Evolutionary conservation across 2,888 invertebrate species (phyloP), one percentile per base, ranked within the genome.

Genomic region (Melikaiella ostensackeni): DNA sequence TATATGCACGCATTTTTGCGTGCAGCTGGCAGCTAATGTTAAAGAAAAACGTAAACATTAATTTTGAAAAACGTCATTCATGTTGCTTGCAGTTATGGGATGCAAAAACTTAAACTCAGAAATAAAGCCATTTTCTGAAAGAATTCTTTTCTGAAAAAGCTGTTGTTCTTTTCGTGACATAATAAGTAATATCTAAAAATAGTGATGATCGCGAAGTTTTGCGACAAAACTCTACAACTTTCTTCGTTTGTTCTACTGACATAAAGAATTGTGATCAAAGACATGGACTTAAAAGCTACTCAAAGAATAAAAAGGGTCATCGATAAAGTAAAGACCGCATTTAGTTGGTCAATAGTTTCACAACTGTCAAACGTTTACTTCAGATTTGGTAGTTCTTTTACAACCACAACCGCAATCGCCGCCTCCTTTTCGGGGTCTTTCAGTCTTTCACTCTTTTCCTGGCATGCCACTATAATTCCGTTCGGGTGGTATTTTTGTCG

Each of bases 401-500:
- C n/a, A 27, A 70, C 27, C 30, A 46, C n/a, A 27, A 70, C 27
- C 30, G 27, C 50, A 70, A 70, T 30, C 30, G 19, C 46, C 50
- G 70, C 70, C 30, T 50, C 50, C 46, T 70, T 50, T 70, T n/a
- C n/a, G 30, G 11, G 21, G 30, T 70, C 27, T 70, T 19, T 24
- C 16, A 42, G 30, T 70, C 27, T 70, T 27, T 27, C 16, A 42
- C 66, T 70, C 27, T 70, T 70, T 70, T 24, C 27, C 70, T 50
- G 30, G 70, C 46, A 70, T 70, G 50, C 70, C 70, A 30, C 70
- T 46, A 50, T 70, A 70, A 70, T 70, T 50, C 70, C 70, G n/a
- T 7, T 19, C 50, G 50, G 70, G 70, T 50, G 70, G 70, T 50
- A 70, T 70, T 70, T 70, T 50, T 70, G 50, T 70, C 70, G 50